Base-by-base conservation (phyloP, 92 coral and sea anemone genomes). In the Palythoa heliodiscus region DNA sequence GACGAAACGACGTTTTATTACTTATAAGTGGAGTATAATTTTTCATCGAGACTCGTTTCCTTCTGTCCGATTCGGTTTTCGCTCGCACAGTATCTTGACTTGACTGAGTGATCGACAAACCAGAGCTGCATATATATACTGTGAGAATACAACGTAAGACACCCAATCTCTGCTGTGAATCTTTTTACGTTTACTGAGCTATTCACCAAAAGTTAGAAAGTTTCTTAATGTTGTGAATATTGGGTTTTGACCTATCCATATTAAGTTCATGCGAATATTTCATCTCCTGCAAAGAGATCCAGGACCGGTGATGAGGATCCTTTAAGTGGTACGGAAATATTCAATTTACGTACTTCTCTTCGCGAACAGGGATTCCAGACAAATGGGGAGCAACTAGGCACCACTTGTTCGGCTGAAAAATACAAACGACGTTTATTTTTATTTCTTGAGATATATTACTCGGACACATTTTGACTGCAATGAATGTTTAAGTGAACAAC, bases 251-350 rank as follows among this genome's bases (percentile, higher is more conserved):
- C 3, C 52, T 16, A 40, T 4, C 20, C 58, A 20, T 19, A 35
- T 16, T 19, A 37, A 7, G 16, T 11, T 66, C 58, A 80, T 48
- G 84, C 84, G 38, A 80, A 80, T 80, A 80, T 80, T 11, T 80
- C 84, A 69, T 80, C 84, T 66, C 84, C 84, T 48, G 40, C 54
- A 47, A 80, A 80, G 58, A 80, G 84, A 35, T 80, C 74, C 4
- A 80, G 74, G 19, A 70, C 58, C 57, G 24, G 84, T 7, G 63
- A 80, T 14, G 12, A 29, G 13, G 47, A 37, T 80, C 61, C 60
- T 47, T 66, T 80, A 23, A 47, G 23, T 13, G 24, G 70, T 80
- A 37, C 12, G 73, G 50, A 66, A 24, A 29, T 17, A 9, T 43
- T 57, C 74, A 80, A 15, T 23, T 66, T 80, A 8, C 84, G 73